These are phyloP conservation scores for Jordanella pulchra DNA, from an alignment of 2,797 vertebrate species.

Conservation along the genomic window DNA sequence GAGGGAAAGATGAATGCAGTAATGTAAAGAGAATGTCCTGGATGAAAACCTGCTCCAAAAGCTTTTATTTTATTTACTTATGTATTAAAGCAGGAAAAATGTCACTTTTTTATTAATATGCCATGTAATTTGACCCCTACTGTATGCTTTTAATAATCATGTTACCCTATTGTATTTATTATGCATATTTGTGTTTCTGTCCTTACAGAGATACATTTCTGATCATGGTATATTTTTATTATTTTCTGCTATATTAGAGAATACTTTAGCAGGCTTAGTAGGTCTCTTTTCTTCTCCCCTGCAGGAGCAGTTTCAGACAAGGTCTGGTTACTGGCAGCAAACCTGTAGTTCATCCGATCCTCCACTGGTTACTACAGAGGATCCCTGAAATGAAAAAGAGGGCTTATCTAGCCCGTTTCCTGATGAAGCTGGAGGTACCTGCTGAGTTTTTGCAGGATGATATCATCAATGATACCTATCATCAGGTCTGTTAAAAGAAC, in stretches of 20 bases:
- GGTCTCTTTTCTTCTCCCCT: not conserved
- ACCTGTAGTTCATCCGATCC: conserved; percentile 90
- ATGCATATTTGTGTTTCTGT: not conserved
- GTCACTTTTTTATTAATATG: not conserved
- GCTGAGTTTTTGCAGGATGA: conserved; percentile 94
- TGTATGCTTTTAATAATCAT: not conserved
- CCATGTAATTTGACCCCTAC: not conserved
- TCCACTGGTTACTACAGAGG: conserved; percentile 93
- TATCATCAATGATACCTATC: conserved; percentile 86
- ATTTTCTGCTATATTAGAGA: not conserved
- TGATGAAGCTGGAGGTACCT: conserved; percentile 92
- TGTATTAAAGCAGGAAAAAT: not conserved
- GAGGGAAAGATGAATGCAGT: too few species aligned
- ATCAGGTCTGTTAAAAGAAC: conserved; percentile 83
- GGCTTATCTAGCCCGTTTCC: conserved; percentile 92
- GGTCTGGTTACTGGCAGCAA: conserved; percentile 93
- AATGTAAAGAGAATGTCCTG: too few species aligned
- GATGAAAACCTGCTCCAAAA: not conserved
- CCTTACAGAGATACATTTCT: not conserved
- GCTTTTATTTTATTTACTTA: not conserved
- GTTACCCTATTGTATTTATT: too few species aligned
- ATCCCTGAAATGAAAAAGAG: conserved; percentile 92
- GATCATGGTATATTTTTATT: not conserved
- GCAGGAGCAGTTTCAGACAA: conserved; percentile 91
- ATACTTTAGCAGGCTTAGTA: not conserved